Percentiles rank a stretch among this genome's conserved stretches.
These are phyloP conservation scores for Callinectes sapidus DNA, from an alignment of 2,888 invertebrate species.

Conservation along the genomic window DNA sequence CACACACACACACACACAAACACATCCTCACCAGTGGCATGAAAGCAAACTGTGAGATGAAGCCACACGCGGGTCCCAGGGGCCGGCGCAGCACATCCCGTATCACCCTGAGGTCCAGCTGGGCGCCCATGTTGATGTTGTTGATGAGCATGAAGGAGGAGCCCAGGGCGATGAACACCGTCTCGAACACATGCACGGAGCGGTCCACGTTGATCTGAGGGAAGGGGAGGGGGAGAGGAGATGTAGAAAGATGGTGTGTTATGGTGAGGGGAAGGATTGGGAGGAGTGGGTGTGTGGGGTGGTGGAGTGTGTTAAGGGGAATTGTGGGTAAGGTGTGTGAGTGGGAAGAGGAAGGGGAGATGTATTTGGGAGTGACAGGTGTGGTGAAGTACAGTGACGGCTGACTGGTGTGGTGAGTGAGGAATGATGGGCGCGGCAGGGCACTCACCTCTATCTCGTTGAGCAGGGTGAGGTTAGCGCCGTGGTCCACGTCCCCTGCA, in stretches of 20 bases:
- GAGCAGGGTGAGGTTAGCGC: conserved; percentile 35
- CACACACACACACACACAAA: conserved; percentile 40
- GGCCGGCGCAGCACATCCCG: conserved; percentile 77
- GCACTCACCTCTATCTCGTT: conserved; percentile 50
- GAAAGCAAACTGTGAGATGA: conserved; percentile 78
- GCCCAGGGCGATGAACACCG: conserved; percentile 75
- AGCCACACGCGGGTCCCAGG: conserved; percentile 78
- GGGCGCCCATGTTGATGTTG: conserved; percentile 77
- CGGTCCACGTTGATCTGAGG: conserved; percentile 59
- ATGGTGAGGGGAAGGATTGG: background rate
- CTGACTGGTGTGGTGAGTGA: background rate
- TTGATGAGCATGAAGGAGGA: conserved; percentile 75
- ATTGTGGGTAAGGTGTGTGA: background rate
- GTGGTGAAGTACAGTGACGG: background rate
- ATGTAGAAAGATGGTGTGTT: background rate
- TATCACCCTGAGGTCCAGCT: conserved; percentile 76
- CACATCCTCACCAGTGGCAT: conserved; percentile 78
- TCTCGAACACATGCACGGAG: conserved; percentile 41
- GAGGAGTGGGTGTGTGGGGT: background rate
- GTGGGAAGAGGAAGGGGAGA: background rate
- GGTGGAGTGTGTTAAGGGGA: background rate
- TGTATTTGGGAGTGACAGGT: background rate
- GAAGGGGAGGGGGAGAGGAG: background rate
- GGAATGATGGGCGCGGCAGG: background rate
- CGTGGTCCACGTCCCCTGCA: background rate